Conservation (phyloP, 2,888 invertebrate species). For the Trissolcus japonicus region DNA sequence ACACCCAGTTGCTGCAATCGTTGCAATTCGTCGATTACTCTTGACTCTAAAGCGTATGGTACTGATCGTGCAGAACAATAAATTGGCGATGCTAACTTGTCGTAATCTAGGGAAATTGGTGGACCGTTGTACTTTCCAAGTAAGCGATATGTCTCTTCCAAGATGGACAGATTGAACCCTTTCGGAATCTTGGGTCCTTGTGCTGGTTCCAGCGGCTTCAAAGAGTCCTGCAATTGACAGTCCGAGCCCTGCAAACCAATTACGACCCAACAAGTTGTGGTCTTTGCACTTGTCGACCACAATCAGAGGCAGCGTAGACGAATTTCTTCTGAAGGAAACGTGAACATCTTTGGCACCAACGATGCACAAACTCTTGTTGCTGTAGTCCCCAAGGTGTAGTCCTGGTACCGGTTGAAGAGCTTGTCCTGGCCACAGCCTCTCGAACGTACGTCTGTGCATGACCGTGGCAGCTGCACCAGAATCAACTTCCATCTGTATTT, state of each 20-base stretch:
- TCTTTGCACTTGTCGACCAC: slow-evolving; percentile 22
- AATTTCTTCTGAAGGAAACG: slow-evolving; percentile 6
- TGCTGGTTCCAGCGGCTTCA: not conserved
- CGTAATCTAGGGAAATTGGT: slow-evolving; percentile 7
- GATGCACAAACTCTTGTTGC: slow-evolving; percentile 13
- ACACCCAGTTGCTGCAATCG: slow-evolving; percentile 15
- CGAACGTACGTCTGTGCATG: not conserved
- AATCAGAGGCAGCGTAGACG: slow-evolving; percentile 5
- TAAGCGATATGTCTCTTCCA: not conserved
- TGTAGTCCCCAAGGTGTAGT: not conserved
- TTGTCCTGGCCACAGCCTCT: no score
- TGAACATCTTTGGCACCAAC: slow-evolving; percentile 12
- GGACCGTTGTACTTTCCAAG: slow-evolving; percentile 17
- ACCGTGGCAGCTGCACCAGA: slow-evolving; percentile 6
- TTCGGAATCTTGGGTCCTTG: not conserved
- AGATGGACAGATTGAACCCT: not conserved
- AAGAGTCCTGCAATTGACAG: slow-evolving; percentile 7
- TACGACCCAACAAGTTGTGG: slow-evolving; percentile 15
- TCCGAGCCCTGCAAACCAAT: slow-evolving; percentile 20
- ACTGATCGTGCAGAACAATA: slow-evolving; percentile 7
- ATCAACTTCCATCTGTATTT: not conserved
- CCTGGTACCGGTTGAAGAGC: no score
- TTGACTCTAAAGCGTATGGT: slow-evolving; percentile 16
- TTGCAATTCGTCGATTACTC: slow-evolving; percentile 18
- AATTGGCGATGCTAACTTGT: slow-evolving; percentile 10